Evolutionary conservation across 35 echinoderm and acorn worm genomes (phyloP), one percentile per base, ranked within the genome.

Genomic region (Lytechinus pictus): DNA sequence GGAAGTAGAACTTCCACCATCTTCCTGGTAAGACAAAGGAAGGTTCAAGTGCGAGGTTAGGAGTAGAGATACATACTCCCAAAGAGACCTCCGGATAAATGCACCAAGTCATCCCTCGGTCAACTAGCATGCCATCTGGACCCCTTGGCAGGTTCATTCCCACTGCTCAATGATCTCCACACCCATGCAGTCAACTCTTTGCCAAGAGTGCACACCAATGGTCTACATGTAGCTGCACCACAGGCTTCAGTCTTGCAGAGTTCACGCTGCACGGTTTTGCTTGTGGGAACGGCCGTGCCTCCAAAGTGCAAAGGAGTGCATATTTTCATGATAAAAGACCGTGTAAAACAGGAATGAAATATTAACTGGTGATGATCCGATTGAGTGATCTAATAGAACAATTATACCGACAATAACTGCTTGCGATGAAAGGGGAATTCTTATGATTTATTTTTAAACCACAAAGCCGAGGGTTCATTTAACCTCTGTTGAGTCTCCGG

Each of bases 291-390:
- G n/a, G 66, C 66, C 66, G 8, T 24, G 66, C 14, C 66, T 79
- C 66, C n/a, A 79, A 79, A 79, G 66, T 79, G 66, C 66, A 79
- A 79, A 24, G 66, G 66, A 24, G 66, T 24, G 66, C 66, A 79
- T 79, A 24, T 79, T 79, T 79, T 79, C 66, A 24, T 79, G 19
- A 79, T 79, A 79, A 79, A 24, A 79, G 66, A 79, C 66, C 19
- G n/a, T 79, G 66, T 79, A 79, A 79, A 79, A 79, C 66, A 79
- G 66, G 66, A 79, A 79, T 79, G 66, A 79, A 79, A 79, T 79
- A 79, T 79, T 3, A n/a, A 79, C 66, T 79, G 66, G 66, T n/a
- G 66, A 79, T 79, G 66, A 79, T 79, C 19, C 66, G 66, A 79
- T 79, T 79, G 66, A 79, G 66, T 79, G 66, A 79, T 79, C 66